These are phyloP conservation scores for Malurus alboscapulatus DNA, from an alignment of 2,113 vertebrate genomes.

Conservation along the genomic window DNA sequence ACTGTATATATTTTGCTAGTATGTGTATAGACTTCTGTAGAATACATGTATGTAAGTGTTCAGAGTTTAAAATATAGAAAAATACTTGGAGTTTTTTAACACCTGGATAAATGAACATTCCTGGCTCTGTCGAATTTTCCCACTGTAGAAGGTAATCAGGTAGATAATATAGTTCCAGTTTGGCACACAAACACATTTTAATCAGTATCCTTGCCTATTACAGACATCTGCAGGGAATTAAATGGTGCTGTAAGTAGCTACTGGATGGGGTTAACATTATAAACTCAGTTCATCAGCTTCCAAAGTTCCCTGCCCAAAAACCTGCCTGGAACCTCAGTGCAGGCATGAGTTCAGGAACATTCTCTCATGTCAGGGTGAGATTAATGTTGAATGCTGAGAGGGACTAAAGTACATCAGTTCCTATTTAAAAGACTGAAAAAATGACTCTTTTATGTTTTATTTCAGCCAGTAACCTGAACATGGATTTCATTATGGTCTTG, in stretches of 20 bases:
- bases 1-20: neutral
- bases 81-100: neutral
- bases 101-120: neutral
- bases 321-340: neutral
- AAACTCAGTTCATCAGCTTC: neutral
- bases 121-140: neutral
- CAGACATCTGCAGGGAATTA: neutral
- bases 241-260: neutral
- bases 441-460: neutral
- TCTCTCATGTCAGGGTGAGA: neutral
- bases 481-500: neutral
- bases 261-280: neutral
- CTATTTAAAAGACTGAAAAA: neutral
- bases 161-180: neutral
- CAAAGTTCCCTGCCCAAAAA: neutral
- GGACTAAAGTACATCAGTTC: neutral
- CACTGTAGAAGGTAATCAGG: neutral
- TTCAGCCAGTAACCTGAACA: too few species aligned
- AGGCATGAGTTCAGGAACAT: neutral
- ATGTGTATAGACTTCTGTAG: fast-evolving
- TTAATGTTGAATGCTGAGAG: neutral
- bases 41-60: fast-evolving
- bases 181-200: neutral
- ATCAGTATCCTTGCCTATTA: neutral
- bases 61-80: neutral